Conservation (phyloP, 2,113 vertebrate genomes). For the Ploceus nigricollis region DNA sequence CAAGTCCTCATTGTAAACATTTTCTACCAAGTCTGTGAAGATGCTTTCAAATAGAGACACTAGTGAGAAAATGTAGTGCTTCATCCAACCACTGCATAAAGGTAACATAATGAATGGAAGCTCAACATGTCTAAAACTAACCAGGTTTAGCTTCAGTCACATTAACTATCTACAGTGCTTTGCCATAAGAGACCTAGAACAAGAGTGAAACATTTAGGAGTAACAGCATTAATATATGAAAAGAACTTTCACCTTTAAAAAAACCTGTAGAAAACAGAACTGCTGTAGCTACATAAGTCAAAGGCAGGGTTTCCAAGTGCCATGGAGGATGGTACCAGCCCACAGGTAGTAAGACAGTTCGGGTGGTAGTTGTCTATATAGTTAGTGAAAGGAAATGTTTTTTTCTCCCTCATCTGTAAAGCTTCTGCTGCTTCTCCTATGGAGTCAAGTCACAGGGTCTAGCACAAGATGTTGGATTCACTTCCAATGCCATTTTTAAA, state of each 20-base stretch:
- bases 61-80: background rate
- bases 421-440: background rate
- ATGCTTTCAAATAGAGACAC: background rate
- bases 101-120: fast-evolving
- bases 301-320: background rate
- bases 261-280: background rate
- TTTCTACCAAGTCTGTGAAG: background rate
- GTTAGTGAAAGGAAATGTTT: background rate
- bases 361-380: background rate
- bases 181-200: background rate
- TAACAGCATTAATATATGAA: background rate
- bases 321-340: background rate
- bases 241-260: background rate
- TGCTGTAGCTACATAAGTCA: background rate
- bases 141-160: background rate
- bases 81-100: background rate
- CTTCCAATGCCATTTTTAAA: background rate
- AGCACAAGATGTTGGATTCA: background rate
- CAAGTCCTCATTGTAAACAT: background rate
- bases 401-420: background rate
- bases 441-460: background rate
- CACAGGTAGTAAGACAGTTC: background rate
- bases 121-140: background rate
- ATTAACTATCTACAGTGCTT: background rate
- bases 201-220: background rate